Evolutionary conservation across 2,797 vertebrate genomes (phyloP).

Genomic region (Clarias pachynema): DNA sequence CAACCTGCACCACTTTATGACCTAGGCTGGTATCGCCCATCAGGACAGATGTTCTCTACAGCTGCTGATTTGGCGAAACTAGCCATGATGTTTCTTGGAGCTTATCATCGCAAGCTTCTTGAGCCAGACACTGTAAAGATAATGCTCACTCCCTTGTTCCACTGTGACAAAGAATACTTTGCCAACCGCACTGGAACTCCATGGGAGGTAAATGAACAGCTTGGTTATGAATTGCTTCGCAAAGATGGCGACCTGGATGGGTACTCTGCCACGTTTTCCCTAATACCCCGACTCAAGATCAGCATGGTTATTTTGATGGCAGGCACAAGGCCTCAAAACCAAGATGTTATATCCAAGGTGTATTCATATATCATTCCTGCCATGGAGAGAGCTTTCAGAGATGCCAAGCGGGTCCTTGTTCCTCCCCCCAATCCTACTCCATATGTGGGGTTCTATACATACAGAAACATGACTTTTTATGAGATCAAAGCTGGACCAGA

Average conservation of each 20-base stretch:
- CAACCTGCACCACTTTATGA: constrained; percentile 88
- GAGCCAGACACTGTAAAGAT: constrained; percentile 86
- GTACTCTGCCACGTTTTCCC: constrained; percentile 90
- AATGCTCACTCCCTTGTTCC: constrained; percentile 87
- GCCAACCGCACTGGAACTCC: constrained; percentile 91
- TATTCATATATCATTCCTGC: constrained; percentile 86
- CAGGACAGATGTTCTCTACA: constrained; percentile 95
- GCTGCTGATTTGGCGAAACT: constrained; percentile 90
- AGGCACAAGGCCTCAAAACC: constrained; percentile 81
- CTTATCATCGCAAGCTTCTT: constrained; percentile 82
- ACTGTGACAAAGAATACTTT: constrained; percentile 88
- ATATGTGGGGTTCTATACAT: constrained; percentile 89
- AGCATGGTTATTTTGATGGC: constrained; percentile 90
- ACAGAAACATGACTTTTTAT: constrained; percentile 90
- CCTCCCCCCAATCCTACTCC: constrained; percentile 81
- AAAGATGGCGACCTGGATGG: constrained; percentile 94
- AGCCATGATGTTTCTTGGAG: constrained; percentile 85
- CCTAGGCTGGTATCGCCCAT: constrained; percentile 93
- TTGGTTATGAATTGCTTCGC: constrained; percentile 85
- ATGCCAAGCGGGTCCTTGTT: constrained; percentile 74
- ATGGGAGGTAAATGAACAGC: constrained; percentile 90
- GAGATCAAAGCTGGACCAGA: constrained; percentile 83
- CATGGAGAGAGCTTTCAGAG: constrained; percentile 86
- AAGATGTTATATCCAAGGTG: constrained; percentile 79
- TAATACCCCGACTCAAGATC: constrained; percentile 86